Evolutionary conservation across 1,140 invertebrate species (phyloP), one percentile per base, ranked within the genome.

Genomic region (Aphaenogaster floridana): DNA sequence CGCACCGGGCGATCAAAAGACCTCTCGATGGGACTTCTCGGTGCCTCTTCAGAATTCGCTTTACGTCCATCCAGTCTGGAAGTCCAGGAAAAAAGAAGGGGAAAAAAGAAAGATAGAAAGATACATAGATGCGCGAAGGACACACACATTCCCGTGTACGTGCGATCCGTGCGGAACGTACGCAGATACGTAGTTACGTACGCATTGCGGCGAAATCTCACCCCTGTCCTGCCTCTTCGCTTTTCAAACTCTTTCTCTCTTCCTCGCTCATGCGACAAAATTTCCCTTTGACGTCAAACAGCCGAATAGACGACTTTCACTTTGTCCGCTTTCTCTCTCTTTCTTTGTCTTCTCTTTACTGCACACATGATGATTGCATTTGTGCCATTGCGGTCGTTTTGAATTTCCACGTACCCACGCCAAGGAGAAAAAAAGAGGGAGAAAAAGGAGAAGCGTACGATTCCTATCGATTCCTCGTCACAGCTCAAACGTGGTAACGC

Each of bases 221-320:
- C 76, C 39, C 45, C 28, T 34, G 9, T 50, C 74, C 61, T n/a
- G 13, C 3, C n/a, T 64, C 21, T 48, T 74, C 77, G 52, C 48
- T 36, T 61, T 63, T 39, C 63, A 66, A 90, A 86, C 59, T 48
- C 59, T 48, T 9, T 64, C 76, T 50, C 80, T 42, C 72, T 45
- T 50, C n/a, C 39, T 39, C 21, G 45, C 52, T 84, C 85, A 63
- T 86, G 85, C 79, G 86, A 86, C 90, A 84, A 90, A 91, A 90
- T 64, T 77, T 91, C 84, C 78, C 91, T 93, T 93, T 93, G 92
- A 93, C 92, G 90, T 92, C 81, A 88, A 90, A 86, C 85, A 84
- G 61, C 63, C 81, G 86, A 89, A 87, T 76, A 80, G 39, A 28
- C 54, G 77, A 87, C 84, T 78, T 50, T 66, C 42, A 61, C 57